Evolutionary conservation across 2,797 vertebrate species (phyloP).

Genomic region (Emys orbicularis): DNA sequence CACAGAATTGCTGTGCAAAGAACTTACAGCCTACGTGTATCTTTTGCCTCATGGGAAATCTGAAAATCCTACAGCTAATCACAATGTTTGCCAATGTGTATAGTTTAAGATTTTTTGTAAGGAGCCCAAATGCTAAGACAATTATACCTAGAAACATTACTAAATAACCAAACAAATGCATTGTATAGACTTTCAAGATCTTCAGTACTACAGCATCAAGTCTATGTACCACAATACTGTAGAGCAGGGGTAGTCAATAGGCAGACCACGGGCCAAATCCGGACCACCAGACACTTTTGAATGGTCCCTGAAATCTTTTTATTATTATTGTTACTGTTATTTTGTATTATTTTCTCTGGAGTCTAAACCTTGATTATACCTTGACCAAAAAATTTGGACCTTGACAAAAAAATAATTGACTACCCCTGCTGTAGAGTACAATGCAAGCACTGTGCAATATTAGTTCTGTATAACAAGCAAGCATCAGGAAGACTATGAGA

Average conservation of each 20-base stretch:
- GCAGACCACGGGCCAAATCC: too few species aligned
- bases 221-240: neutral
- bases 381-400: too few species aligned
- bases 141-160: neutral
- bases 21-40: conserved; percentile 6
- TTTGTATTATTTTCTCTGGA: too few species aligned
- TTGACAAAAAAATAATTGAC: too few species aligned
- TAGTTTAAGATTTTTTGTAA: neutral
- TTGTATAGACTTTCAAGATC: conserved; percentile 17
- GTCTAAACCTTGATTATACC: too few species aligned
- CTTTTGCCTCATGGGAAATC: conserved; percentile 38
- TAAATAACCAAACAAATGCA: conserved; percentile 13
- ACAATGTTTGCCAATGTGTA: conserved; percentile 44
- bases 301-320: too few species aligned
- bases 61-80: conserved; percentile 36
- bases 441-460: neutral
- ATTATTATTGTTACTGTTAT: too few species aligned
- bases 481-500: neutral
- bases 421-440: conserved; percentile 22
- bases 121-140: neutral
- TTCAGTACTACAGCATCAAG: conserved; percentile 4
- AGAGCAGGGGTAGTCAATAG: too few species aligned
- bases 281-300: too few species aligned
- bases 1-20: neutral
- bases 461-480: conserved; percentile 17